Base-by-base conservation (phyloP, 1,140 invertebrate species). In the Drosophila neocordata region DNA sequence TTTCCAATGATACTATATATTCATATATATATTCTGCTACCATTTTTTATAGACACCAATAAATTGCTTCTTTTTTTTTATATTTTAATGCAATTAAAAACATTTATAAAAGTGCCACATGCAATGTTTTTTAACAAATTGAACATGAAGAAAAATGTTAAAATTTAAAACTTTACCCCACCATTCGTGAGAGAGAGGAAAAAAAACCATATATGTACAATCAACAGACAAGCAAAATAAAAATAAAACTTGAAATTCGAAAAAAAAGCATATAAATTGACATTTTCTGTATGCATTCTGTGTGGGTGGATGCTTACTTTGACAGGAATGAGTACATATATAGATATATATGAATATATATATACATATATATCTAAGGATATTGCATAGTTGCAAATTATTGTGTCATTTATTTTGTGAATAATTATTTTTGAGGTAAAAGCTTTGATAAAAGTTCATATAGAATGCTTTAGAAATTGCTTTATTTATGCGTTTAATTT, bases 221-320 rank as follows among this genome's bases (percentile, higher is more conserved):
- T 31, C 27, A 31, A 31, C 27, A 31, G 7, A 31, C 27, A 31
- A 31, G 7, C n/a, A 24, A 31, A 57, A 68, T 56, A 27, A 57
- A 52, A 57, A 56, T 31, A 48, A 57, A 60, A 74, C 74, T 74
- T 48, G 15, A 48, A 48, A 48, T 3, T 44, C 15, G n/a, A 18
- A 20, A 41, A 20, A 41, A 41, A 44, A 44, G 34, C 51, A 74
- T 75, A 75, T 68, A 75, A 75, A 75, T 75, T 75, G 72, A 75
- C 72, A 75, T 75, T 75, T 68, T 27, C 63, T 18, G 13, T 9
- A 48, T 24, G 27, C 18, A n/a, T 60, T 63, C 41, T 48, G 69
- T 24, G 55, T 9, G 69, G 31, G 37, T 15, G 55, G 18, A 13
- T 55, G 4, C n/a, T 15, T 11, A 27, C 13, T 31, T 15, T 18